phyloP scores from a whole-genome alignment of 2,888 invertebrate species.

The Coenonympha glycerion region DNA sequence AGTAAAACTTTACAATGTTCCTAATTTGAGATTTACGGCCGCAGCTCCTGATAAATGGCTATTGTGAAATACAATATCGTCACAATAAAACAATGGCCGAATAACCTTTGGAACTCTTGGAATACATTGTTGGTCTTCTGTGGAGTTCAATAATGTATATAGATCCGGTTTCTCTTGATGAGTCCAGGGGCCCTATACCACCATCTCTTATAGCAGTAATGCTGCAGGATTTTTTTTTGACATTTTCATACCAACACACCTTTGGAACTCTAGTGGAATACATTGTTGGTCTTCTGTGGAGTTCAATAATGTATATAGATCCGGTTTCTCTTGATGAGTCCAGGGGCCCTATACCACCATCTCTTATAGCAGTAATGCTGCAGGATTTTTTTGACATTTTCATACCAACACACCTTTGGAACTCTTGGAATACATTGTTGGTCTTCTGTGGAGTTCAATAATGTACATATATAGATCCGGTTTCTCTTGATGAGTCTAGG shows the following conservation, averaged over 20 bases:
- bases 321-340: neutral
- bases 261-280: slow-evolving; percentile 16
- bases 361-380: too few relatives aligned
- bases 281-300: neutral
- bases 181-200: neutral
- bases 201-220: too few relatives aligned
- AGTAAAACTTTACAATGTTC: slow-evolving; percentile 64
- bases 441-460: neutral
- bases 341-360: too few relatives aligned
- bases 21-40: slow-evolving; percentile 60
- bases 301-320: neutral
- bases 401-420: too few relatives aligned
- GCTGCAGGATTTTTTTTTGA: too few relatives aligned
- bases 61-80: slow-evolving; percentile 51
- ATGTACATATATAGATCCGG: neutral
- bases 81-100: slow-evolving; percentile 25
- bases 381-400: too few relatives aligned
- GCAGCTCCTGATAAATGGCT: slow-evolving; percentile 48
- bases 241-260: too few relatives aligned
- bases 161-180: neutral
- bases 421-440: slow-evolving; percentile 12
- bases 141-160: neutral
- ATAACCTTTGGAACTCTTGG: slow-evolving; percentile 19
- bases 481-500: neutral
- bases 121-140: slow-evolving; percentile 1